Base-by-base conservation (phyloP, 2,797 vertebrate genomes). In the Myripristis murdjan region DNA sequence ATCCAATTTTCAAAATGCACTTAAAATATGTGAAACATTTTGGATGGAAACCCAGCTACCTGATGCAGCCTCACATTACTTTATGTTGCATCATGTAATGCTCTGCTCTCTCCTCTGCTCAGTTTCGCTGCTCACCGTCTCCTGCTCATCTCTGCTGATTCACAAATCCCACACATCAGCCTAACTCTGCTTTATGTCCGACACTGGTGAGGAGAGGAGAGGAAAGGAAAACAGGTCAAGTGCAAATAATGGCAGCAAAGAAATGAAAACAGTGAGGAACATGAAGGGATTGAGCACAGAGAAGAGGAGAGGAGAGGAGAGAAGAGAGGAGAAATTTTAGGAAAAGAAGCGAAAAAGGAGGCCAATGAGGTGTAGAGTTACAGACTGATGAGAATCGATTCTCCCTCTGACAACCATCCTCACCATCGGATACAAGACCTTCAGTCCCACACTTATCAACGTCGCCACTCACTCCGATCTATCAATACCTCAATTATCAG, bases 401-500 rank as follows among this genome's bases (percentile, higher is more conserved):
- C 73, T 67, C 73, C 49, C 66, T 75, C 72, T 75, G 80, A 87
- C 79, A 73, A 61, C 64, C 76, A 62, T 68, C 72, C 80, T 79
- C 76, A 67, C 70, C 71, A 56, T 59, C 16, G 22, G 66, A 77
- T 73, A 46, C 75, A 48, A 87, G 84, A 84, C 75, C 75, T 89
- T 87, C 71, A 85, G 80, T 77, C 72, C 57, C 85, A 86, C 85
- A 87, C 87, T 91, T 86, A 88, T 92, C 86, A 89, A 79, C 84
- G 86, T 90, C 78, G 4, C 66, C 77, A 76, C 85, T 80, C 67
- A 16, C 61, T 77, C 58, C 18, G n/a, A 80, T 91, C 79, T 73
- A 87, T 86, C 86, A 78, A 77, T 82, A 89, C 79, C 44, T 88
- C 89, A 88, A 84, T 92, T 85, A 91, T 88, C 85, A 68, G 85